Percentiles rank a stretch among this genome's conserved stretches.
Conservation (phyloP, 1,140 invertebrate species). For the Drosophila obscura region DNA sequence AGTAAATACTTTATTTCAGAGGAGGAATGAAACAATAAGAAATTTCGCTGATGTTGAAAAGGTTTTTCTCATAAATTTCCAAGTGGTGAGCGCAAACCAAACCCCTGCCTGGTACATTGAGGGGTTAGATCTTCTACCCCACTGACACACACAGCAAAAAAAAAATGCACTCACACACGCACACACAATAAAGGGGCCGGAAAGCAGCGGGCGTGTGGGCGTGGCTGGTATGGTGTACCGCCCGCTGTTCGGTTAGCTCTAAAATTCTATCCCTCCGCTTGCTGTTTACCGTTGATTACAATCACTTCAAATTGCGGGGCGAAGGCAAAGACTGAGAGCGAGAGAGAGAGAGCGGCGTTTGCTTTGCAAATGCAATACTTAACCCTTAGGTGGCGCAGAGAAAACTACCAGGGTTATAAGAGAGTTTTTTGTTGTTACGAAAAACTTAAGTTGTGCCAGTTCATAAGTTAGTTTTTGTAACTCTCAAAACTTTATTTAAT, state of each 20-base stretch:
- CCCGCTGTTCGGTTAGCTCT: constrained; percentile 52
- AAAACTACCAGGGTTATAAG: not conserved
- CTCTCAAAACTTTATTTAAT: no score
- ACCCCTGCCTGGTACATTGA: no score
- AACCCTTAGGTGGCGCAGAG: constrained; percentile 29
- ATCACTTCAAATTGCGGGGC: constrained; percentile 59
- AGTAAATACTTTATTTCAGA: constrained; percentile 63
- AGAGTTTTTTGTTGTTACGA: no score
- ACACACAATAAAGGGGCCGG: constrained; percentile 42
- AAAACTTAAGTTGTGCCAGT: no score
- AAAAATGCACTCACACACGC: constrained; percentile 32
- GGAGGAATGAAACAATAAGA: constrained; percentile 57
- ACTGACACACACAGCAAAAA: constrained; percentile 48
- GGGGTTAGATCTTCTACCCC: constrained; percentile 52
- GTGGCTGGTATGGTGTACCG: constrained; percentile 57
- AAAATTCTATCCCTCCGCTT: constrained; percentile 46
- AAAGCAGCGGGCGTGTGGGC: constrained; percentile 40
- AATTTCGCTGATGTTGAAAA: constrained; percentile 49
- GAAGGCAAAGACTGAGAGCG: not conserved
- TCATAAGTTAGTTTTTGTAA: no score
- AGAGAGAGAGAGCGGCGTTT: constrained; percentile 3
- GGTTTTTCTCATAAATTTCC: constrained; percentile 53
- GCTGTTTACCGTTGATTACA: constrained; percentile 70
- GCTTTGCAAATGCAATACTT: constrained; percentile 61
- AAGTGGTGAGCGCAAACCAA: constrained; percentile 21